Percentiles rank a stretch among this genome's conserved stretches.
Conservation (phyloP, 2,888 invertebrate genomes). For the Acanthosepion lycidas region DNA sequence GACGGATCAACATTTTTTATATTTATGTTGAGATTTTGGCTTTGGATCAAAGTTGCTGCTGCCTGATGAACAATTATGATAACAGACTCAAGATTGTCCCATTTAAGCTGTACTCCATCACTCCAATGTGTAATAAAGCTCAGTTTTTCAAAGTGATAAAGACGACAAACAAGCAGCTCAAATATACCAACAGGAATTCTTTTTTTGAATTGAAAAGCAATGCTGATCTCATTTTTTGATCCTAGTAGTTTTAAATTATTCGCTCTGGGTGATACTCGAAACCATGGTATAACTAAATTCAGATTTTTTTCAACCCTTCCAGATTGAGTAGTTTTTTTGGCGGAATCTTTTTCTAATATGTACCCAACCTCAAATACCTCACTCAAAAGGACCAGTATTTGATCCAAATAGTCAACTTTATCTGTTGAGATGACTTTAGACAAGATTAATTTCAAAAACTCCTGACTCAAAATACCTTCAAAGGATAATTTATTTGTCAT, state of each 20-base stretch:
- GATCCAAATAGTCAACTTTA: slow-evolving; percentile 58
- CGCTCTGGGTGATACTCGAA: neutral
- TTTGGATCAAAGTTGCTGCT: neutral
- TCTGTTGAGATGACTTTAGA: slow-evolving; percentile 62
- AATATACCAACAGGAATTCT: slow-evolving; percentile 50
- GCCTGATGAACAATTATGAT: neutral
- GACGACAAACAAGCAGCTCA: slow-evolving; percentile 50
- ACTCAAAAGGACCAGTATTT: slow-evolving; percentile 59
- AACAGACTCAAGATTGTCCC: slow-evolving; percentile 55
- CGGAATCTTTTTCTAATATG: slow-evolving; percentile 59
- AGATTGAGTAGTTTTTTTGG: slow-evolving; percentile 48
- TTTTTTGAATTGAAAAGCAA: neutral
- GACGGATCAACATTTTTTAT: neutral
- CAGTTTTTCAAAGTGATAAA: slow-evolving; percentile 56
- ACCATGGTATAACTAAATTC: neutral
- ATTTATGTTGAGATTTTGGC: neutral
- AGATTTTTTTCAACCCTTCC: neutral
- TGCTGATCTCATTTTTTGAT: neutral
- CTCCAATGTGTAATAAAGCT: slow-evolving; percentile 47
- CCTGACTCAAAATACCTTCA: slow-evolving; percentile 68
- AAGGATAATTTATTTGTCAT: slow-evolving; percentile 61
- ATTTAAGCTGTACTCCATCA: slow-evolving; percentile 62
- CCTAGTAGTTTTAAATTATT: neutral
- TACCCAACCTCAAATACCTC: slow-evolving; percentile 69
- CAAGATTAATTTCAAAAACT: slow-evolving; percentile 66